Percentiles rank a stretch among this genome's conserved stretches.
These are phyloP conservation scores for Parnassius orleans DNA, from an alignment of 2,888 invertebrate species.

Conservation along the genomic window DNA sequence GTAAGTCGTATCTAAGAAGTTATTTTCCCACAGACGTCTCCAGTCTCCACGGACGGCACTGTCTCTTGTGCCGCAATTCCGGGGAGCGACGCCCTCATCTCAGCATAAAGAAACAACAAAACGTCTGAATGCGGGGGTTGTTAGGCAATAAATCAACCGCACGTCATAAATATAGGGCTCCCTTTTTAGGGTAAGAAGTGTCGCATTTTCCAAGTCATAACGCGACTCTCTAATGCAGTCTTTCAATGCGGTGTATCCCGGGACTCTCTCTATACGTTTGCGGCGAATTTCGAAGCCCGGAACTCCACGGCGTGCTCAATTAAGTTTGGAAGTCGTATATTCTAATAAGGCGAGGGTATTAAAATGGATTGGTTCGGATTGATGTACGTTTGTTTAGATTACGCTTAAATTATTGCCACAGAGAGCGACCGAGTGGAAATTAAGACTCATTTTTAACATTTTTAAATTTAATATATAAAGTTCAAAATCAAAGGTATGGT, in stretches of 20 bases:
- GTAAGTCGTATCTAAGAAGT: neutral
- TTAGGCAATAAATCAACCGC: slow-evolving; percentile 56
- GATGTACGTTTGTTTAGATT: slow-evolving; percentile 23
- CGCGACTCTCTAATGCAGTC: slow-evolving; percentile 53
- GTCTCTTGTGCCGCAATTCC: slow-evolving; percentile 7
- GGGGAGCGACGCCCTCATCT: slow-evolving; percentile 17
- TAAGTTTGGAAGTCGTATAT: slow-evolving; percentile 49
- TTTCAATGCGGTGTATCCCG: slow-evolving; percentile 38
- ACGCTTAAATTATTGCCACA: neutral
- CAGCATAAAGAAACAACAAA: slow-evolving; percentile 45
- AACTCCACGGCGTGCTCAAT: slow-evolving; percentile 46
- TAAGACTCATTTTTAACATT: too few species aligned
- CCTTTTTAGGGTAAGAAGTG: slow-evolving; percentile 55
- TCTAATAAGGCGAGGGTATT: slow-evolving; percentile 36
- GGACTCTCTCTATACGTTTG: slow-evolving; percentile 32
- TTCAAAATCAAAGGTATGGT: too few species aligned
- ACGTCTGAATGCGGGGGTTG: slow-evolving; percentile 48
- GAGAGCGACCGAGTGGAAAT: neutral
- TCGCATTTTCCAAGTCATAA: slow-evolving; percentile 65
- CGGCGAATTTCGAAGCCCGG: slow-evolving; percentile 29
- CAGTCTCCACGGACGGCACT: neutral
- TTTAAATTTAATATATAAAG: too few species aligned
- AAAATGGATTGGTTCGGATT: slow-evolving; percentile 27
- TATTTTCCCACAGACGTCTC: slow-evolving; percentile 6
- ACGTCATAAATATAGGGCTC: slow-evolving; percentile 59